Percentiles rank a stretch among this genome's conserved stretches.
These are phyloP conservation scores for Atethmia centrago DNA, from an alignment of 2,888 invertebrate species.

Conservation along the genomic window DNA sequence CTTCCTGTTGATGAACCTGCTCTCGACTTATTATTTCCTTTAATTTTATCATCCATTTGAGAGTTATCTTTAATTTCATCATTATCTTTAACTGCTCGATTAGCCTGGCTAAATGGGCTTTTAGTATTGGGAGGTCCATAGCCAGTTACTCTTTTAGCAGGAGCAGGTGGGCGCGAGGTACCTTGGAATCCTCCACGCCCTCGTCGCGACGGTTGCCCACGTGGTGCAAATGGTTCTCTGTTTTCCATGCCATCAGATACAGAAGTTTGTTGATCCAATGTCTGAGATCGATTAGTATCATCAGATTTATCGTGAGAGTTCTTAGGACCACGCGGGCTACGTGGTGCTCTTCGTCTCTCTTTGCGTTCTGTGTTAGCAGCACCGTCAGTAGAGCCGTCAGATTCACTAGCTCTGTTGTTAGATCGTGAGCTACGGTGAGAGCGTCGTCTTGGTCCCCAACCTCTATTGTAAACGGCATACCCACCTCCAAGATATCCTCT, in stretches of 20 bases:
- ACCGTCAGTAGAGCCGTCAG: conserved; percentile 94
- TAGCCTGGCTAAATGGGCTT: conserved; percentile 92
- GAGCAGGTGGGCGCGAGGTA: conserved; percentile 85
- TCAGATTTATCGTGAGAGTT: conserved; percentile 91
- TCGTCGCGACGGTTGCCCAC: conserved; percentile 96
- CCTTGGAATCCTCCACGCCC: conserved; percentile 93
- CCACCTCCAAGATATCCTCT: conserved; percentile 86
- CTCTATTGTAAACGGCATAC: conserved; percentile 86
- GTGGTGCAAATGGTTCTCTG: conserved; percentile 95
- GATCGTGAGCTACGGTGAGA: conserved; percentile 87
- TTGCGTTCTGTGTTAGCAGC: conserved; percentile 89
- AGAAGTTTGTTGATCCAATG: conserved; percentile 72
- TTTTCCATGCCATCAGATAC: conserved; percentile 83
- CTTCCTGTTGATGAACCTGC: conserved; percentile 92
- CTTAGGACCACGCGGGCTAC: conserved; percentile 90
- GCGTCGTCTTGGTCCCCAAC: conserved; percentile 88
- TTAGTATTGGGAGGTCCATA: conserved; percentile 96
- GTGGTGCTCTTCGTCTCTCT: conserved; percentile 90
- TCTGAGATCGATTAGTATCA: conserved; percentile 78
- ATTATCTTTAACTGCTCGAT: conserved; percentile 82
- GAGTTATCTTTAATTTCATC: conserved; percentile 81
- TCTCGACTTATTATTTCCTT: conserved; percentile 92
- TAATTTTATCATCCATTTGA: conserved; percentile 91
- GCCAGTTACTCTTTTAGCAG: conserved; percentile 92
- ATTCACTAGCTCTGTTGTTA: conserved; percentile 91